Conservation (phyloP, 2,797 vertebrate species). For the Thalassophryne amazonica region DNA sequence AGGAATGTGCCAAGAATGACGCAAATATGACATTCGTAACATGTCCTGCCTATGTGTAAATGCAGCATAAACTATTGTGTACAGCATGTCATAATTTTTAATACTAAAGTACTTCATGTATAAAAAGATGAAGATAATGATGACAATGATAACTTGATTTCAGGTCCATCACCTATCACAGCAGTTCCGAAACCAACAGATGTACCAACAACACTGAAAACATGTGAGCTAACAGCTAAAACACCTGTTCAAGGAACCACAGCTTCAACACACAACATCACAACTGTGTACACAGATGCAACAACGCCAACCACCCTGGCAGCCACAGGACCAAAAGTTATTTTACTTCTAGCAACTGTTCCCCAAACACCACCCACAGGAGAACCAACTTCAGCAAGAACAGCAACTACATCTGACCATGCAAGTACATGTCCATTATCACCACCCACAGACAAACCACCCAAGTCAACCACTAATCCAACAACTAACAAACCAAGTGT, state of each 20-base stretch:
- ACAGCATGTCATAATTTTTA: too few relatives aligned
- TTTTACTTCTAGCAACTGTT: neutral
- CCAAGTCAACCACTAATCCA: too few relatives aligned
- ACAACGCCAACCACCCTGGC: neutral
- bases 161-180: neutral
- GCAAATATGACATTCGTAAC: too few relatives aligned
- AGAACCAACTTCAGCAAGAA: rapidly evolving
- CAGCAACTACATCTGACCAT: neutral
- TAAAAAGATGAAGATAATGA: too few relatives aligned
- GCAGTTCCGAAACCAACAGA: neutral
- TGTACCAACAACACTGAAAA: neutral
- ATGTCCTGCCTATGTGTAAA: too few relatives aligned
- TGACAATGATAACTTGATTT: too few relatives aligned
- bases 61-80: too few relatives aligned
- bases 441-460: too few relatives aligned
- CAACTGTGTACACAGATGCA: neutral
- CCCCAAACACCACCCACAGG: neutral
- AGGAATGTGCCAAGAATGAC: too few relatives aligned
- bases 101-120: too few relatives aligned
- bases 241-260: neutral
- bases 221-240: neutral
- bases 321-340: neutral
- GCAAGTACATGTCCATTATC: too few relatives aligned
- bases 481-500: too few relatives aligned
- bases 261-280: neutral